Base-by-base conservation (phyloP, 2,888 invertebrate genomes). In the Pseudoips prasinana region DNA sequence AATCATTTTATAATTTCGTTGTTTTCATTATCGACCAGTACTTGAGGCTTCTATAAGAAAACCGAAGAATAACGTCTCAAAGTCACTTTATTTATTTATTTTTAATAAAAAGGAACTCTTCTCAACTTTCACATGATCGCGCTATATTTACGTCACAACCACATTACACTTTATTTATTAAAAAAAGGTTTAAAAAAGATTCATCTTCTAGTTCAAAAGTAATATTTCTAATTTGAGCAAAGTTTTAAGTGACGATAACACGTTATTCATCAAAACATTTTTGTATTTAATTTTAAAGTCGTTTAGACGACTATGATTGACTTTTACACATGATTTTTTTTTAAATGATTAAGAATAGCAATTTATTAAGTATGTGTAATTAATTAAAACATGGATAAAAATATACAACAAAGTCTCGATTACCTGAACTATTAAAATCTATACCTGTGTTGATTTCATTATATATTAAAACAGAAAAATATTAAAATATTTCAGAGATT, bases 81-180 rank as follows among this genome's bases (percentile, higher is more conserved):
- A 59, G 63, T 57, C 58, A 58, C 59, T 46, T 50, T 48, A 50
- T 47, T 61, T 51, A 52, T 58, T 45, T 55, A 46, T 61, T 51
- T 54, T 58, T 45, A 58, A 46, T 51, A 43, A 54, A 67, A 84
- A 82, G 78, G 76, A 81, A 83, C 77, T 76, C 70, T 61, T 48
- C 29, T 32, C 33, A n/a, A 53, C 64, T 60, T 61, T 54, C 52
- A 43, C 58, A 31, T 67, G 53, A 58, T 58, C 64, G 33, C 39
- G 45, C 72, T 80, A 79, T 71, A 78, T 58, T 62, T 73, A 80
- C 72, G 54, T 86, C 87, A 87, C 87, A 87, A 87, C 87, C 85
- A 73, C 82, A 53, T 66, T 76, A 43, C 71, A 53, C 57, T 56
- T 63, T 67, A 53, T 64, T 52, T 56, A 28, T 39, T 33, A 29